Conservation (phyloP, 2,113 vertebrate species). For the Plecotus auritus region DNA sequence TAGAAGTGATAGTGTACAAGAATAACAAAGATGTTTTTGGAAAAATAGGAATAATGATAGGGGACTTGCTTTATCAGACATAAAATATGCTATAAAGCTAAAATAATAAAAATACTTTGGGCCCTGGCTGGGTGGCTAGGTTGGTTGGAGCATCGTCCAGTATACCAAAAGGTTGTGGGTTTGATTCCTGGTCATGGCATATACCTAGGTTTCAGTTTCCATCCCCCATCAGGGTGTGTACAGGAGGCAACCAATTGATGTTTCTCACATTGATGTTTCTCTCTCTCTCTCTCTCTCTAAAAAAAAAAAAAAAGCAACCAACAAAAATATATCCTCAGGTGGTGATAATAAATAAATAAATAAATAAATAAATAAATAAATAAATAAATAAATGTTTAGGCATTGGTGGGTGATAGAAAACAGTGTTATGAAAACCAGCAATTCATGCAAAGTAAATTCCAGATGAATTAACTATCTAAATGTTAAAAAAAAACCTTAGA, state of each 20-base stretch:
- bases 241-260: not conserved
- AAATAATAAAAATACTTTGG: conserved; percentile 11
- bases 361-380: no score
- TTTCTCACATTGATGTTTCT: not conserved
- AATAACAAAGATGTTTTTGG: conserved; percentile 17
- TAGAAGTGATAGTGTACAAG: not conserved
- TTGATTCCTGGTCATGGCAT: not conserved
- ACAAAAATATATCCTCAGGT: not conserved
- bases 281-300: no score
- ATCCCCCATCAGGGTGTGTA: not conserved
- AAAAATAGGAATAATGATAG: not conserved
- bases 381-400: not conserved
- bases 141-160: not conserved
- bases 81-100: not conserved
- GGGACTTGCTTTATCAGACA: not conserved
- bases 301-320: not conserved
- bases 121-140: not conserved
- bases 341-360: not conserved
- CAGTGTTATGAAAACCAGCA: not conserved
- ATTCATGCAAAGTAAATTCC: not conserved
- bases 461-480: not conserved
- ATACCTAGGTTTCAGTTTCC: not conserved
- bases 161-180: not conserved
- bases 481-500: not conserved
- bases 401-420: not conserved